These are phyloP conservation scores for Muscicapa adusta DNA, from an alignment of 2,113 vertebrate species.

Conservation along the genomic window DNA sequence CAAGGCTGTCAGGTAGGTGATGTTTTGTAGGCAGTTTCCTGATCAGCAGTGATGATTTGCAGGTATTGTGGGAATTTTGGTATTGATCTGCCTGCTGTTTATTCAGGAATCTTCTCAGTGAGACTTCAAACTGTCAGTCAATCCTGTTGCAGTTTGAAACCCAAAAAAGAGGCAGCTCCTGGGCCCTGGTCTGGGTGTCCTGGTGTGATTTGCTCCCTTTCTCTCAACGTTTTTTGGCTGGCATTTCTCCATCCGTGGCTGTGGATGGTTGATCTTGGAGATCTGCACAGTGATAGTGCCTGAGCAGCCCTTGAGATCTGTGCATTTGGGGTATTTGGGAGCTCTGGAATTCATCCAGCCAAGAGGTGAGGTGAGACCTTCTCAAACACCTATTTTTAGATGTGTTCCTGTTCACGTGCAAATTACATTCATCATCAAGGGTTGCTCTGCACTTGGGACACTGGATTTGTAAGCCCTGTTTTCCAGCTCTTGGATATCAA, in stretches of 20 bases:
- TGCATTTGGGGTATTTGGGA: background rate
- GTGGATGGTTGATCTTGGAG: background rate
- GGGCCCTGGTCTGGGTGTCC: background rate
- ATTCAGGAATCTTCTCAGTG: background rate
- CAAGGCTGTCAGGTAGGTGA: background rate
- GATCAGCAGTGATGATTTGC: background rate
- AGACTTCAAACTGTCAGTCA: background rate
- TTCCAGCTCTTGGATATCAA: background rate
- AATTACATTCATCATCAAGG: background rate
- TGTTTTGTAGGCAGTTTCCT: background rate
- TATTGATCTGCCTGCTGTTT: background rate
- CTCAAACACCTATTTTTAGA: background rate
- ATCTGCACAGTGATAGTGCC: fast-evolving
- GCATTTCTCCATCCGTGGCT: fast-evolving
- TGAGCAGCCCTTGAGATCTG: background rate
- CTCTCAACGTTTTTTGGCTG: background rate
- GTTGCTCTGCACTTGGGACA: background rate
- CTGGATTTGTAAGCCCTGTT: background rate
- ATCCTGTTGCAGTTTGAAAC: background rate
- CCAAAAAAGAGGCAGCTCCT: background rate
- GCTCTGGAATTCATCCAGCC: background rate
- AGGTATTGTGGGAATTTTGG: background rate
- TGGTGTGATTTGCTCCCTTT: background rate
- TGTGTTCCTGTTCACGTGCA: background rate
- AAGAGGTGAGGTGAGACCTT: background rate